Evolutionary conservation across 2,888 invertebrate species (phyloP), one percentile per base, ranked within the genome.

Genomic region (Galeruca laticollis): DNA sequence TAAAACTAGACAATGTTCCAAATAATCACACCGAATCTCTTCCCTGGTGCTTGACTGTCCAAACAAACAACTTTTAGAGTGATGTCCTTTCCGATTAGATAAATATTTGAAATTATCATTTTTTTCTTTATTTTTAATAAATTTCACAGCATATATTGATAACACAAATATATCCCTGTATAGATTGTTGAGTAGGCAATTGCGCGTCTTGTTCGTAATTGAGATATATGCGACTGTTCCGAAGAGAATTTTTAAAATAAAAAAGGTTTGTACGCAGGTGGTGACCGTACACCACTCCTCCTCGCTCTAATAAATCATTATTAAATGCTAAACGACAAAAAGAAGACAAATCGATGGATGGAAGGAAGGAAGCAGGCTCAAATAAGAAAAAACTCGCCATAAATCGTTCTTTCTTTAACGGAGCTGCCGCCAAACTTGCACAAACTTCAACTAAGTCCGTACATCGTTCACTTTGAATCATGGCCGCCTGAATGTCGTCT

Each of bases 391-490:
- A 83, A 80, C 79, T 78, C 76, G 75, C 78, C 82, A 84, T 85
- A 84, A 85, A 85, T 85, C 83, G 81, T 84, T 82, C 83, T 84
- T 84, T 82, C 81, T 82, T 82, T 83, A 82, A 80, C 81, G 76
- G 79, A 80, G 80, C 78, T 80, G 81, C 80, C 78, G 80, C 81
- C 80, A 78, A 84, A 84, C 82, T 83, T 84, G 83, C 83, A 83
- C 84, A 83, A 85, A 84, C 84, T 83, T 82, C 81, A 79, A 80
- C 82, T 83, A 85, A 85, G 84, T 85, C 85, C 83, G 83, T 81
- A 82, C 84, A 84, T 84, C 84, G 83, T 84, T 85, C 85, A 85
- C 82, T 81, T 83, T 85, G 85, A 85, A 82, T 83, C 83, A 85
- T 85, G 84, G 84, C 84, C 77, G 81, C 79, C 75, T 78, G 78